Percentiles rank a stretch among this genome's conserved stretches.
phyloP scores from a whole-genome alignment of 2,797 vertebrate species.

The Poecile montanus region DNA sequence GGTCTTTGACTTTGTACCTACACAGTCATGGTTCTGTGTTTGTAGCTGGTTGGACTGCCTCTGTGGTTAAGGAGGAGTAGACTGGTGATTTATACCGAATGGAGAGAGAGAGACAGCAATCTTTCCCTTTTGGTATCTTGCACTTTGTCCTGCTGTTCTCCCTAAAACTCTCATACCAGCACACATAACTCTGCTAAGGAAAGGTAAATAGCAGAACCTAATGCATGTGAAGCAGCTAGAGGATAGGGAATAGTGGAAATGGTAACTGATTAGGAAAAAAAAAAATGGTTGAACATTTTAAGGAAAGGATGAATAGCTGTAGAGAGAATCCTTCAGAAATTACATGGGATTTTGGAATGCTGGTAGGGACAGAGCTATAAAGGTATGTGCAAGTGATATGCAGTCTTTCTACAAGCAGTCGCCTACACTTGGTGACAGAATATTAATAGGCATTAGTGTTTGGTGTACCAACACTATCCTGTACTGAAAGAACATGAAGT shows the following conservation, averaged over 20 bases:
- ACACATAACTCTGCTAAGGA: background rate
- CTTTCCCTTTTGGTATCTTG: background rate
- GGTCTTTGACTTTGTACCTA: background rate
- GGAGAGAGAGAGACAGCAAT: background rate
- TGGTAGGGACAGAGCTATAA: background rate
- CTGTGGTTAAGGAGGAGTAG: background rate
- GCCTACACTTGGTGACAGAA: background rate
- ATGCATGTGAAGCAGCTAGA: background rate
- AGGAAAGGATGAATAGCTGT: background rate
- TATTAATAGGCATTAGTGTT: background rate
- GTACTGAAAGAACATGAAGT: background rate
- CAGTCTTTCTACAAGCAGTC: background rate
- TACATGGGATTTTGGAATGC: background rate
- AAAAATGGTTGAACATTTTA: background rate
- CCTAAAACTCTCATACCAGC: background rate
- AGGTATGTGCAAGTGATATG: background rate
- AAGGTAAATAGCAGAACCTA: background rate
- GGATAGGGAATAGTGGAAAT: background rate
- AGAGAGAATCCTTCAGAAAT: background rate
- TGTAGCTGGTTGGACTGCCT: background rate
- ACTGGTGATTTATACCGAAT: background rate
- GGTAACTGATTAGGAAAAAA: background rate
- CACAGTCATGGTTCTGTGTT: background rate
- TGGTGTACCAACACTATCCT: background rate
- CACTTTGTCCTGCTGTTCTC: background rate